These are phyloP conservation scores for Hyperoodon ampullatus DNA, from an alignment of 2,113 vertebrate genomes.

Conservation along the genomic window DNA sequence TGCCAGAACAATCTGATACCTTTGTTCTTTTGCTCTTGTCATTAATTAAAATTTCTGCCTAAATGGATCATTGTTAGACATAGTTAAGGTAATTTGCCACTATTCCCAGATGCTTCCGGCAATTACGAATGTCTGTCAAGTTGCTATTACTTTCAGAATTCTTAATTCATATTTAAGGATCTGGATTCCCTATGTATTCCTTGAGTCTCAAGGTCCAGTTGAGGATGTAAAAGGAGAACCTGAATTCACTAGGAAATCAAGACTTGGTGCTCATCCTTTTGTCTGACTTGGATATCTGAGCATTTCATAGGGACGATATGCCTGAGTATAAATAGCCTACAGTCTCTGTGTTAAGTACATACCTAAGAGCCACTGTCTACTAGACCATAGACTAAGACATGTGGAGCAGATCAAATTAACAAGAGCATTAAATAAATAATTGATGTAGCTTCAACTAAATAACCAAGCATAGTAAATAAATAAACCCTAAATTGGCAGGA, in stretches of 20 bases:
- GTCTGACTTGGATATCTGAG: neutral
- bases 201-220: neutral
- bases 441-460: conserved; percentile 1
- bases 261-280: neutral
- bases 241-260: conserved; percentile 14
- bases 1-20: neutral
- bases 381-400: neutral
- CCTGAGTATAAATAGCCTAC: neutral
- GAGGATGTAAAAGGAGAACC: neutral
- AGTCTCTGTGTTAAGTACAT: neutral
- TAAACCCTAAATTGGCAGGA: neutral
- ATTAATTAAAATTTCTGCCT: conserved; percentile 52
- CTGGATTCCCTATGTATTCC: neutral
- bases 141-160: conserved; percentile 28
- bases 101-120: neutral
- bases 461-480: conserved; percentile 50
- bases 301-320: neutral
- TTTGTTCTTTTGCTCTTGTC: neutral
- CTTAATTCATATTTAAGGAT: neutral
- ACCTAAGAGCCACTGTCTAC: neutral
- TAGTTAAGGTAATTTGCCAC: neutral
- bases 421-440: conserved; percentile 51
- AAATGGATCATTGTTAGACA: conserved; percentile 36
- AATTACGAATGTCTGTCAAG: conserved; percentile 19
- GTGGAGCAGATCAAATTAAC: conserved; percentile 4